Evolutionary conservation across 2,797 vertebrate species (phyloP).

Genomic region (Triplophysa yarkandensis): DNA sequence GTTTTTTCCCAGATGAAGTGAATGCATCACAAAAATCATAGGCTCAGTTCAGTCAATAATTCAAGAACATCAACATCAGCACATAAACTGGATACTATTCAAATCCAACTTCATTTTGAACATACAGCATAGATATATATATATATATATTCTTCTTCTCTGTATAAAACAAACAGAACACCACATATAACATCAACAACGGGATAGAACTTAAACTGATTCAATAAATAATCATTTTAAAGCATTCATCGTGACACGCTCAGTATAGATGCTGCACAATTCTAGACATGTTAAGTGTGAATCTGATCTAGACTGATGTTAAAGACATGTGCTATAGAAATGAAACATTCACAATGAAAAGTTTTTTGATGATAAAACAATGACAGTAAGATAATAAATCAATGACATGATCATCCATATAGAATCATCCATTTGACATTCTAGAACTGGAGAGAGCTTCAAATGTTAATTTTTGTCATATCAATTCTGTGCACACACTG

Average conservation of each 20-base stretch:
- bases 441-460: too few species aligned
- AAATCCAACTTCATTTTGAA: background rate
- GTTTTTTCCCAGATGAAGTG: background rate
- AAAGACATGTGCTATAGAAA: background rate
- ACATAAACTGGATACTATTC: background rate
- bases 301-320: constrained; percentile 10
- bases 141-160: background rate
- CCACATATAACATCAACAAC: background rate
- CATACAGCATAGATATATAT: background rate
- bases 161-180: constrained; percentile 7
- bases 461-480: background rate
- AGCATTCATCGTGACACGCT: background rate
- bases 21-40: background rate
- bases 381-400: background rate
- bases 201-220: constrained; percentile 1
- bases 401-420: background rate
- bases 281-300: background rate
- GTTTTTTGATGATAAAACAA: background rate
- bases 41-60: background rate
- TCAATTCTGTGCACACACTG: background rate
- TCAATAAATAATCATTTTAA: background rate
- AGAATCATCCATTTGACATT: background rate
- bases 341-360: background rate
- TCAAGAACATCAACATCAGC: background rate
- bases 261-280: background rate